Evolutionary conservation across 2,113 vertebrate species (phyloP).

Genomic region (Coptodon bakossiorum): DNA sequence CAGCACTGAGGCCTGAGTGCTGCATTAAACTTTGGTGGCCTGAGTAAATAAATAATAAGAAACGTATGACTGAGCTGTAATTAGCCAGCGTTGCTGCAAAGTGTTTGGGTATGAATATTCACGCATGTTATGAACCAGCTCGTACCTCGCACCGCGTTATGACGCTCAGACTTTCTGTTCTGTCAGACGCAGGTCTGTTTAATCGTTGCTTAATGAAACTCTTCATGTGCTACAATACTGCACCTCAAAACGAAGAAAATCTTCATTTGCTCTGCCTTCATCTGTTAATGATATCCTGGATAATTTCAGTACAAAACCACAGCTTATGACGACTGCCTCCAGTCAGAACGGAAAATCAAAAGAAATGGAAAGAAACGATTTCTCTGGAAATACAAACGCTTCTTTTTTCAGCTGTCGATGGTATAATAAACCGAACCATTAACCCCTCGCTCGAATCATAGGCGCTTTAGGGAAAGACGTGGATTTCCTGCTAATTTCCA

Average conservation of each 20-base stretch:
- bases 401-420: neutral
- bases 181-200: neutral
- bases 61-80: neutral
- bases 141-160: accelerated
- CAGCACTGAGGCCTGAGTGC: neutral
- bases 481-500: neutral
- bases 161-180: neutral
- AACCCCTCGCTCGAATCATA: neutral
- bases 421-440: neutral
- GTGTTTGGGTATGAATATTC: neutral
- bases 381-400: neutral
- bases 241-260: neutral
- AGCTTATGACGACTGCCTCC: neutral
- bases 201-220: neutral
- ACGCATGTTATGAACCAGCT: neutral
- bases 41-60: neutral
- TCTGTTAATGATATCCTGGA: neutral
- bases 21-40: neutral
- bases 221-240: neutral
- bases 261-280: neutral
- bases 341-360: neutral
- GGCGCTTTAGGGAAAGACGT: neutral
- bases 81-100: neutral
- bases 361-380: neutral
- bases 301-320: neutral